Conservation (phyloP, 2,797 vertebrate genomes). For the Hozukius guyotensis region DNA sequence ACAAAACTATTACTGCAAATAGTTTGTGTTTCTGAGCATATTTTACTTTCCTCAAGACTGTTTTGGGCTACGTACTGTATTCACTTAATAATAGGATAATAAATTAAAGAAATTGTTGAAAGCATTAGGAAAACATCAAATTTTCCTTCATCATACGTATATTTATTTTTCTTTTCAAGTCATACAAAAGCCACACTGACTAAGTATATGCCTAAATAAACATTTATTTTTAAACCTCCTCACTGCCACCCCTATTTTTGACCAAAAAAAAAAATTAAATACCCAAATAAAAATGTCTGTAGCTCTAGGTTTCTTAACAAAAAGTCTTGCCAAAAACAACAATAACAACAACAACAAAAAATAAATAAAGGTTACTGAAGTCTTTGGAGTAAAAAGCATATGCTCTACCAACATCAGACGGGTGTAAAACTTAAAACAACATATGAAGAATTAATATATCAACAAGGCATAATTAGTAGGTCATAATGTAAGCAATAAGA, state of each 20-base stretch:
- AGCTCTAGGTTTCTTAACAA: too few relatives aligned
- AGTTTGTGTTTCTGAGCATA: neutral
- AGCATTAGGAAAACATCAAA: neutral
- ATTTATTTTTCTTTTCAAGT: neutral
- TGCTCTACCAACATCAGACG: neutral
- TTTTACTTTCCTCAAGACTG: neutral
- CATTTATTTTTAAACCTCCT: neutral
- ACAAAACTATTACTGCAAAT: neutral
- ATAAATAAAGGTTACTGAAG: neutral
- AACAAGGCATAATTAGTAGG: neutral
- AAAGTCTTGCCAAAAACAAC: too few relatives aligned
- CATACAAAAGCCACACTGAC: neutral
- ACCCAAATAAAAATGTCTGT: neutral
- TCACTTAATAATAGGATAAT: neutral
- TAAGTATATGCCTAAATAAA: neutral
- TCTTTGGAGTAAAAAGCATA: neutral
- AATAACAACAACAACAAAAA: too few relatives aligned
- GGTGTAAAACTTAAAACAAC: neutral
- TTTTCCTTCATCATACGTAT: neutral
- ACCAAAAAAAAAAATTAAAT: neutral
- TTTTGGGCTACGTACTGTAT: neutral
- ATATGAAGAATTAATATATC: too few relatives aligned
- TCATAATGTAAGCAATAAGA: neutral
- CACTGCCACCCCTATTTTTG: neutral
- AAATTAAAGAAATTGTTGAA: neutral